Evolutionary conservation across 1,140 invertebrate genomes (phyloP).

Genomic region (Ooceraea biroi): DNA sequence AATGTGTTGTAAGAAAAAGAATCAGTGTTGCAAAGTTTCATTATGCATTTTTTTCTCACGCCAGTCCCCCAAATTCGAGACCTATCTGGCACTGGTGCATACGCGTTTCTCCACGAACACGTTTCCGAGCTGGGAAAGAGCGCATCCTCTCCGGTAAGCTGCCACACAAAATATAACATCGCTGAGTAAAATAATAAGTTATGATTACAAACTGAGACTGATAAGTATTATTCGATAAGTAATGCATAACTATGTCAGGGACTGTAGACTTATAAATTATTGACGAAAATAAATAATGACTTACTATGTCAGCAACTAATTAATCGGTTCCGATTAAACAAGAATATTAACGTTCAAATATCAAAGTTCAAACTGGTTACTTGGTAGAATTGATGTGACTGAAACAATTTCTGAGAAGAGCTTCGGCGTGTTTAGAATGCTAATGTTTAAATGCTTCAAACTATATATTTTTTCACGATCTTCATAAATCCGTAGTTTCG

Average conservation of each 20-base stretch:
- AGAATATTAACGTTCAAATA: conserved; percentile 22
- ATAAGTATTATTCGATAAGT: no score
- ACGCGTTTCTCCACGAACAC: conserved; percentile 99
- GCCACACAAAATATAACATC: neutral
- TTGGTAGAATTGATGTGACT: neutral
- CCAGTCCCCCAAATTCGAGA: conserved; percentile 93
- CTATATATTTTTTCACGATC: no score
- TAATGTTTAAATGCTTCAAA: no score
- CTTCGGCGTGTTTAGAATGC: neutral
- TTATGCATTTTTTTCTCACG: conserved; percentile 48
- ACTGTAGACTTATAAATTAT: neutral
- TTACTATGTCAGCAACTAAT: neutral
- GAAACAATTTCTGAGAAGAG: neutral
- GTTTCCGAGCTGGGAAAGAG: conserved; percentile 99
- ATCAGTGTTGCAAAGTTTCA: conserved; percentile 30
- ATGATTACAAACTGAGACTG: no score
- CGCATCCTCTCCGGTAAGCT: conserved; percentile 97
- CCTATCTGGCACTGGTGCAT: conserved; percentile 98
- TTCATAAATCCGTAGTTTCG: neutral
- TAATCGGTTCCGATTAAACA: neutral
- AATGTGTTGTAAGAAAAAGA: neutral
- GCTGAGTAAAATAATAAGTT: neutral
- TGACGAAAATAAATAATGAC: no score
- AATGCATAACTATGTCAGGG: no score
- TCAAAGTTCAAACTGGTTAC: neutral